These are phyloP conservation scores for Andrena hattorfiana DNA, from an alignment of 2,888 invertebrate genomes.

Conservation along the genomic window DNA sequence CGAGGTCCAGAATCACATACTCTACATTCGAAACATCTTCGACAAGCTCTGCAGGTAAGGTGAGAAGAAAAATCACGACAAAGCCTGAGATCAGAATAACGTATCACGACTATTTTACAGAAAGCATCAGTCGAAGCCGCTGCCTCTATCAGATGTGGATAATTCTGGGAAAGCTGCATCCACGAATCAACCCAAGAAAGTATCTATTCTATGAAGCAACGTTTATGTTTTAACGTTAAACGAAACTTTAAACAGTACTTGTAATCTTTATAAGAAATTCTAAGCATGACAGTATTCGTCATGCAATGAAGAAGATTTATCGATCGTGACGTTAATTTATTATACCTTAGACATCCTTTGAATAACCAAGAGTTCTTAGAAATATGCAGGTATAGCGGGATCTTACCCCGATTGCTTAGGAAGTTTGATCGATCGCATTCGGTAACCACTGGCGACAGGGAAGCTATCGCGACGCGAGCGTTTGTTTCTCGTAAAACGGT, in stretches of 20 bases:
- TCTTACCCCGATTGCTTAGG: neutral
- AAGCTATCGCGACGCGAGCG: slow-evolving; percentile 32
- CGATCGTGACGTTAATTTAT: neutral
- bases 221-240: neutral
- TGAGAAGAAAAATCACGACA: too few relatives aligned
- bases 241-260: neutral
- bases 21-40: slow-evolving; percentile 53
- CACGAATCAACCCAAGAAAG: slow-evolving; percentile 21
- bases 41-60: slow-evolving; percentile 39
- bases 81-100: neutral
- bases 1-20: slow-evolving; percentile 61
- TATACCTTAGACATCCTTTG: neutral
- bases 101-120: neutral
- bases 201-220: slow-evolving; percentile 14
- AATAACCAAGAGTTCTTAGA: neutral
- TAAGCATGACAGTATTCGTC: neutral
- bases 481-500: slow-evolving; percentile 45
- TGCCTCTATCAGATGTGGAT: neutral
- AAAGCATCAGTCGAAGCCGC: neutral
- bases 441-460: slow-evolving; percentile 57
- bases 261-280: too few relatives aligned
- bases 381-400: neutral
- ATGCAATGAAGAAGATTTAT: neutral
- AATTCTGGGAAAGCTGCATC: neutral
- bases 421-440: slow-evolving; percentile 63